phyloP scores from a whole-genome alignment of 2,113 vertebrate species.

The Marmota flaviventris region DNA sequence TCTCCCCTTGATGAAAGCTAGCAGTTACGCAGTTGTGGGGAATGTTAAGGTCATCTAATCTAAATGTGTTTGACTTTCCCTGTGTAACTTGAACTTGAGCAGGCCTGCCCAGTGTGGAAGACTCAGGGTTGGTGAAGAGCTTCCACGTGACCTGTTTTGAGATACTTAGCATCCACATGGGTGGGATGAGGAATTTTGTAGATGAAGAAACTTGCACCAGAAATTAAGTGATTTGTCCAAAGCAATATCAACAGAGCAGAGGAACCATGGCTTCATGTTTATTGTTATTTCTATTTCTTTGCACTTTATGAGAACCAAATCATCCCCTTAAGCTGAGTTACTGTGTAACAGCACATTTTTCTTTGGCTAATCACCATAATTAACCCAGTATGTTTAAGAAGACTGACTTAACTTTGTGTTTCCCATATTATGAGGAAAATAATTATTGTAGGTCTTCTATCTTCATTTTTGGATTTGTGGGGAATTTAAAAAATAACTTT shows the following conservation, averaged over 20 bases:
- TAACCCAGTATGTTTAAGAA: slow-evolving; percentile 52
- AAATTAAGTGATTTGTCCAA: slow-evolving; percentile 41
- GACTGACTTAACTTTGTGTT: not conserved
- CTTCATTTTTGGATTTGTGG: slow-evolving; percentile 12
- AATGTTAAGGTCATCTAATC: slow-evolving; percentile 30
- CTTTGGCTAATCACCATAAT: slow-evolving; percentile 55
- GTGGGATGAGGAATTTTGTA: not conserved
- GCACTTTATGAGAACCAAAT: not conserved
- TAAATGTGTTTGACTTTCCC: slow-evolving; percentile 69
- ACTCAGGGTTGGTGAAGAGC: not conserved
- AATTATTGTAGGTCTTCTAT: not conserved
- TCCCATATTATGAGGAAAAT: not conserved
- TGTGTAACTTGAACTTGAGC: slow-evolving; percentile 57
- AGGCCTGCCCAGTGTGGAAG: not conserved
- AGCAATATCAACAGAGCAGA: not conserved
- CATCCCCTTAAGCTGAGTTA: not conserved
- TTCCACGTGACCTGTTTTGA: not conserved
- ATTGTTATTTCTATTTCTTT: not conserved
- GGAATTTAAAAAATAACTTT: slow-evolving; percentile 36
- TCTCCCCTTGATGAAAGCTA: slow-evolving; percentile 31
- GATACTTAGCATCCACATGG: not conserved
- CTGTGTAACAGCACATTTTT: not conserved
- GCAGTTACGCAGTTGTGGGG: not conserved
- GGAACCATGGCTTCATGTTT: not conserved
- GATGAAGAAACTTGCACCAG: not conserved